Conservation (phyloP, 2,888 invertebrate genomes). For the Tenthredo mesomela region DNA sequence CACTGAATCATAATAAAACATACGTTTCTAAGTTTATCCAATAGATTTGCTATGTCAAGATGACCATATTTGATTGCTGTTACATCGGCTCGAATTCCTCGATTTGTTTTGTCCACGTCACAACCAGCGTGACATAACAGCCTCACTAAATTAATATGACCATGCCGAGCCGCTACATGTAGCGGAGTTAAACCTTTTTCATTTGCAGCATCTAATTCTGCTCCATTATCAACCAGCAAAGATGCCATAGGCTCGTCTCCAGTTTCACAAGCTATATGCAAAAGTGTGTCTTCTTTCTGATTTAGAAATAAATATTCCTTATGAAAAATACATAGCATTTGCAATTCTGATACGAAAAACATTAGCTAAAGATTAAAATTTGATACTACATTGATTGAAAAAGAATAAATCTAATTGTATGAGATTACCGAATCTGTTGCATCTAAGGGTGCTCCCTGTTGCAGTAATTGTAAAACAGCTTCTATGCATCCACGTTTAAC, state of each 20-base stretch:
- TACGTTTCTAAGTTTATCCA: constrained; percentile 83
- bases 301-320: constrained; percentile 53
- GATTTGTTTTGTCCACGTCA: constrained; percentile 84
- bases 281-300: constrained; percentile 82
- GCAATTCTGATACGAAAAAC: too few relatives aligned
- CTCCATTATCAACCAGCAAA: constrained; percentile 74
- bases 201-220: constrained; percentile 82
- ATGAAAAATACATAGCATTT: background rate
- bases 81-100: constrained; percentile 87
- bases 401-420: background rate
- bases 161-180: constrained; percentile 86
- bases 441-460: constrained; percentile 75
- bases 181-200: constrained; percentile 83
- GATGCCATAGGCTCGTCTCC: constrained; percentile 74
- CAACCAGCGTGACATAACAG: constrained; percentile 87
- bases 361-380: background rate
- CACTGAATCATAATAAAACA: constrained; percentile 68
- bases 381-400: background rate
- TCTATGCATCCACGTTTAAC: constrained; percentile 75
- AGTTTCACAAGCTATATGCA: constrained; percentile 81
- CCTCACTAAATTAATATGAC: constrained; percentile 85
- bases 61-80: constrained; percentile 88
- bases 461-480: constrained; percentile 73
- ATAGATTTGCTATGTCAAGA: constrained; percentile 84
- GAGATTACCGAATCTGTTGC: constrained; percentile 72